Conservation (phyloP, 2,888 invertebrate genomes). For the Habroteleia sp. region DNA sequence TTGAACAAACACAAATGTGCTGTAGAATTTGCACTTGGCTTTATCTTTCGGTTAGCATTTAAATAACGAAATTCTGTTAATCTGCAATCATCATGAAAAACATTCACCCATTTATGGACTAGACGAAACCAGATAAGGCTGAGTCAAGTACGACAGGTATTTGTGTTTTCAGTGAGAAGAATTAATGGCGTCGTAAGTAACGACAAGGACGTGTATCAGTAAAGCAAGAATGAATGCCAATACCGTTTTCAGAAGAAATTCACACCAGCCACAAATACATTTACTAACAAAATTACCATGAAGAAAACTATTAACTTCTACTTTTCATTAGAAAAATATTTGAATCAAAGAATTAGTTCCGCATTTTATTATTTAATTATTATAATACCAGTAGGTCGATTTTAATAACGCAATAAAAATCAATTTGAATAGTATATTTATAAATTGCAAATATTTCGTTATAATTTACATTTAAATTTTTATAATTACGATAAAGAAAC, state of each 20-base stretch:
- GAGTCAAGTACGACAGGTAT: slow-evolving; percentile 61
- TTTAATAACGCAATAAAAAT: too few relatives aligned
- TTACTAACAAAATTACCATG: too few relatives aligned
- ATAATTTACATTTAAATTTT: too few relatives aligned
- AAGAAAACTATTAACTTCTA: neutral
- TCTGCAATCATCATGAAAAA: slow-evolving; percentile 26
- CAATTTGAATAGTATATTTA: too few relatives aligned
- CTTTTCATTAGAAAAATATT: too few relatives aligned
- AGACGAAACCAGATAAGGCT: slow-evolving; percentile 54
- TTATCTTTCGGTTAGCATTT: slow-evolving; percentile 38
- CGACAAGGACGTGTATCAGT: slow-evolving; percentile 45
- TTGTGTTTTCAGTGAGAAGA: slow-evolving; percentile 35
- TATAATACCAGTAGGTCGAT: too few relatives aligned
- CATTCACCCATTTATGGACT: slow-evolving; percentile 40
- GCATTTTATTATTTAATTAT: too few relatives aligned
- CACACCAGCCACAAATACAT: neutral
- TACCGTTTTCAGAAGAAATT: slow-evolving; percentile 28
- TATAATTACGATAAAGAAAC: too few relatives aligned
- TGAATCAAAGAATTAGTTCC: too few relatives aligned
- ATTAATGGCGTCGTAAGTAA: slow-evolving; percentile 58
- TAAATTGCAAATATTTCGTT: too few relatives aligned
- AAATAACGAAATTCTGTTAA: slow-evolving; percentile 33
- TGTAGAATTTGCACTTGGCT: slow-evolving; percentile 1
- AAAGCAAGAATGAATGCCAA: slow-evolving; percentile 36
- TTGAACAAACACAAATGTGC: slow-evolving; percentile 4